These are phyloP conservation scores for Corythornis vintsioides DNA, from an alignment of 2,113 vertebrate genomes.

Conservation along the genomic window DNA sequence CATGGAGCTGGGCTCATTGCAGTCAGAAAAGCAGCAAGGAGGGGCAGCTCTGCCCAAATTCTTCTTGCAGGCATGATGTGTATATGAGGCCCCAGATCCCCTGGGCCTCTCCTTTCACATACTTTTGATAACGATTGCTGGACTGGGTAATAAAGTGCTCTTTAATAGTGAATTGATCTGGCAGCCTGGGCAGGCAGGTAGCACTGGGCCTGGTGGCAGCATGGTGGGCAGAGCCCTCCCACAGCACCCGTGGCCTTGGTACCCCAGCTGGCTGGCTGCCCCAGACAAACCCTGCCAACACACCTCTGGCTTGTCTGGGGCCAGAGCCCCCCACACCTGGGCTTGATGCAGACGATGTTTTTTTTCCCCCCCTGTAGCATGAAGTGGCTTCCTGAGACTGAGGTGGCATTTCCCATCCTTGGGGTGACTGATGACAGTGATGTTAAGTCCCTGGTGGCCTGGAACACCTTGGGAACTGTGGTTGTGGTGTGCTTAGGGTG, in stretches of 20 bases:
- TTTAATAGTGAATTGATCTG: conserved; percentile 44
- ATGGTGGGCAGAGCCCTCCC: rapidly evolving
- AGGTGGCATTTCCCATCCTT: not conserved
- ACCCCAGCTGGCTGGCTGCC: not conserved
- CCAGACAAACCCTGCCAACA: not conserved
- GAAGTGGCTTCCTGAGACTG: not conserved
- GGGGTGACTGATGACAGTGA: not conserved
- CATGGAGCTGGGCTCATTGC: not conserved
- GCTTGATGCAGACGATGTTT: rapidly evolving
- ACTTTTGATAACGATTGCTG: not conserved
- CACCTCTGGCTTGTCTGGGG: not conserved
- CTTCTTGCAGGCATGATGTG: not conserved
- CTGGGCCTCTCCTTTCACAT: not conserved
- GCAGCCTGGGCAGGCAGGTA: not conserved
- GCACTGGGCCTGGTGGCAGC: not conserved
- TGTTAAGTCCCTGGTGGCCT: not conserved
- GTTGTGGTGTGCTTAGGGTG: not conserved
- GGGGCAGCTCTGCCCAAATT: not conserved
- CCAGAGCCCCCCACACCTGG: not conserved
- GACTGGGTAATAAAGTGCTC: conserved; percentile 38
- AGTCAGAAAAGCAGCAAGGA: not conserved
- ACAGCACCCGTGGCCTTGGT: not conserved
- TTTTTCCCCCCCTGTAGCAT: not conserved
- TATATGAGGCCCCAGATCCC: not conserved
- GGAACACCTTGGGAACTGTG: not conserved